phyloP scores from a whole-genome alignment of 2,113 vertebrate species.

The Pachycephala philippinensis region DNA sequence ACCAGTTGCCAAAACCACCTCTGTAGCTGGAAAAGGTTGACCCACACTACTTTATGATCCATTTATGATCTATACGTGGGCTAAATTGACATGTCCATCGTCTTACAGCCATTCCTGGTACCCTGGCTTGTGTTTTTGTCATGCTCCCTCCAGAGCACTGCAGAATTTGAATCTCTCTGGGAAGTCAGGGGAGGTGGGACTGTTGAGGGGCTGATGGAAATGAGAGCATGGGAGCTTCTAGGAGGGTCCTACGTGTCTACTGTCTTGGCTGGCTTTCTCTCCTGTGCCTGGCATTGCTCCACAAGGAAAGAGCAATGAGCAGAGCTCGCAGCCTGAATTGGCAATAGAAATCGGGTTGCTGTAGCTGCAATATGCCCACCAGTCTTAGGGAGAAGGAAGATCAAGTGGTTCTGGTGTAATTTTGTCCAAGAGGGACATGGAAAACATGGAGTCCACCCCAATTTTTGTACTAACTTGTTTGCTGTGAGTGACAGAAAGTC shows the following conservation, averaged over 20 bases:
- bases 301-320: neutral
- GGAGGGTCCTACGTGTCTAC: neutral
- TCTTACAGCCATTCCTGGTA: neutral
- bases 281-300: neutral
- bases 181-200: neutral
- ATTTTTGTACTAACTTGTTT: neutral
- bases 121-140: neutral
- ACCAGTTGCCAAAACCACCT: neutral
- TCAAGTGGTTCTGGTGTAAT: neutral
- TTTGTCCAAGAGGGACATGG: neutral
- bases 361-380: neutral
- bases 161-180: neutral
- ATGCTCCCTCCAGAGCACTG: neutral
- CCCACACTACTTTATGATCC: neutral
- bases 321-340: neutral
- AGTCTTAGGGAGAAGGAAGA: neutral
- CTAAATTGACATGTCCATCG: neutral
- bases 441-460: neutral
- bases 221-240: neutral
- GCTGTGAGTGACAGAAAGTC: neutral
- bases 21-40: neutral
- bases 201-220: neutral
- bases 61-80: neutral
- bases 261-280: neutral
- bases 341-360: neutral